Evolutionary conservation across 1,140 invertebrate genomes (phyloP).

Genomic region (Spodoptera litura): DNA sequence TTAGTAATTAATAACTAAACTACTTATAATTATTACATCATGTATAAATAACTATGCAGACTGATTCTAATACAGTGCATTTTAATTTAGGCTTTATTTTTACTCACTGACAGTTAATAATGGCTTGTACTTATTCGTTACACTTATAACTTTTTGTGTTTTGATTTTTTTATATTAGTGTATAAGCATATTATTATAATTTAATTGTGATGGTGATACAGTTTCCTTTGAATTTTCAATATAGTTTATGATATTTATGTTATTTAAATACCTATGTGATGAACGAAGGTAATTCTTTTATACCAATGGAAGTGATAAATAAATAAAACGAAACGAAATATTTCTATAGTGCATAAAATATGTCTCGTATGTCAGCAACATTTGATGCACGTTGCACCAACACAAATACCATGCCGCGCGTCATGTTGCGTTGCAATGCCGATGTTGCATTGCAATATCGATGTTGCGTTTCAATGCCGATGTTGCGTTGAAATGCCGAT

Average conservation of each 20-base stretch:
- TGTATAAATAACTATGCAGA: slow-evolving; percentile 11
- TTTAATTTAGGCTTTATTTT: slow-evolving; percentile 17
- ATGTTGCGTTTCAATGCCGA: no score
- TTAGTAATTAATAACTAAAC: no score
- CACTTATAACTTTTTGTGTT: neutral
- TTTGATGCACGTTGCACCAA: no score
- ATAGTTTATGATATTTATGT: slow-evolving; percentile 7
- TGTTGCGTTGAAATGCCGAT: no score
- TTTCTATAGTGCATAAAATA: no score
- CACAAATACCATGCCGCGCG: no score
- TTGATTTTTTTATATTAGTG: slow-evolving; percentile 5
- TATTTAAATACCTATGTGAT: neutral
- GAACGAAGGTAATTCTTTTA: no score
- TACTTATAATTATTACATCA: neutral
- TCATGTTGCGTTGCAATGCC: no score
- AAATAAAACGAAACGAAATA: no score
- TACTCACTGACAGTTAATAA: slow-evolving; percentile 20
- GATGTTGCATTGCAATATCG: no score
- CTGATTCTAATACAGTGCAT: slow-evolving; percentile 12
- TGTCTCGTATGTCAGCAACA: no score
- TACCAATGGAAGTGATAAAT: no score
- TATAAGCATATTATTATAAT: neutral
- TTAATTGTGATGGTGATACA: slow-evolving; percentile 4
- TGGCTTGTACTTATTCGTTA: slow-evolving; percentile 19
- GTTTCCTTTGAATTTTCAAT: neutral